These are phyloP conservation scores for Hemiprocne comata DNA, from an alignment of 2,113 vertebrate genomes.

Conservation along the genomic window DNA sequence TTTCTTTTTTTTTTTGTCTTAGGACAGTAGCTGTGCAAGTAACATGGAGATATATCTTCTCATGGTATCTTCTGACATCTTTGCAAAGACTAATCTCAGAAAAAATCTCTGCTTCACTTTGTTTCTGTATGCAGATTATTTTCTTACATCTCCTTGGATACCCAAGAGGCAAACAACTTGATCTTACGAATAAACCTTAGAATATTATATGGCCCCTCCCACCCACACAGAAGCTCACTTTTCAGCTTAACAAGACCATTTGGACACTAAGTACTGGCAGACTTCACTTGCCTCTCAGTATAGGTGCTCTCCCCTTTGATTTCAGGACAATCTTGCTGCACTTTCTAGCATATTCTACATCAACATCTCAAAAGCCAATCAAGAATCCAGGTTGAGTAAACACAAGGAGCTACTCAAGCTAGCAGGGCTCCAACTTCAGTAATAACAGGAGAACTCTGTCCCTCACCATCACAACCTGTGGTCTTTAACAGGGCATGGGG, in stretches of 20 bases:
- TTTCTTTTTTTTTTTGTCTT: background rate
- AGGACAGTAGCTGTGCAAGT: background rate
- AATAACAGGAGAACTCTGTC: background rate
- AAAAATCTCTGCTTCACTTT: background rate
- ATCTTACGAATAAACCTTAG: background rate
- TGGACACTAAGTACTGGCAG: background rate
- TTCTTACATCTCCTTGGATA: background rate
- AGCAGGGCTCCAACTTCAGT: background rate
- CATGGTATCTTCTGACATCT: fast-evolving
- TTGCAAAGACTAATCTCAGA: background rate
- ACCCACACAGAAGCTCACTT: background rate
- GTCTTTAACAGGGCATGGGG: fast-evolving
- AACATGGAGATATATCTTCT: background rate
- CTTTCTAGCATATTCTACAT: background rate
- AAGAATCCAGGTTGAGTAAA: background rate
- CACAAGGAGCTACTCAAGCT: background rate
- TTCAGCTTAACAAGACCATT: background rate
- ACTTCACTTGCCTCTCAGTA: background rate
- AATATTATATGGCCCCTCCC: background rate
- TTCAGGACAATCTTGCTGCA: background rate
- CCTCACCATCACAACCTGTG: background rate
- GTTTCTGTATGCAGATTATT: background rate
- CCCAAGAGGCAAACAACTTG: background rate
- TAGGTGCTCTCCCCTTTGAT: background rate
- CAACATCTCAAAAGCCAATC: background rate